Evolutionary conservation across 2,888 invertebrate species (phyloP).

Genomic region (Thera britannica): DNA sequence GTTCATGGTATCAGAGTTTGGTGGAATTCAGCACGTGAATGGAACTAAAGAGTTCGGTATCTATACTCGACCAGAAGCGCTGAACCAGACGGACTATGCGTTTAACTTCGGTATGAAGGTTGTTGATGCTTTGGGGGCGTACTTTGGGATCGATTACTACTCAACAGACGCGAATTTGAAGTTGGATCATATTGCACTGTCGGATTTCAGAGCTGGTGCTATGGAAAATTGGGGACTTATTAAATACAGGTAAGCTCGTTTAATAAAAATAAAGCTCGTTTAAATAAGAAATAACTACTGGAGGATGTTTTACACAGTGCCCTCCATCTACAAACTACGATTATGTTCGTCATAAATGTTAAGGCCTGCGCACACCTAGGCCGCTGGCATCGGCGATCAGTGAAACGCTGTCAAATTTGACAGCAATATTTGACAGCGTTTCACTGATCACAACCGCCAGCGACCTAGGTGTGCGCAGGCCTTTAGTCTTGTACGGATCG

Average conservation of each 20-base stretch:
- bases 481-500: too few species aligned
- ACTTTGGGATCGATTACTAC: constrained; percentile 84
- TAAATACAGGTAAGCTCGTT: constrained; percentile 87
- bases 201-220: constrained; percentile 93
- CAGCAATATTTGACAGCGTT: too few species aligned
- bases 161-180: constrained; percentile 86
- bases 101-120: constrained; percentile 84
- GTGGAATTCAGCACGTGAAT: constrained; percentile 56
- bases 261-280: too few species aligned
- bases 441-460: too few species aligned
- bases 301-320: too few species aligned
- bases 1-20: constrained; percentile 91
- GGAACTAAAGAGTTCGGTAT: constrained; percentile 81
- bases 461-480: too few species aligned
- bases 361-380: too few species aligned
- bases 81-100: constrained; percentile 87
- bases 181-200: constrained; percentile 93
- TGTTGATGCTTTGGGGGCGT: constrained; percentile 80
- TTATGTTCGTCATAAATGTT: too few species aligned
- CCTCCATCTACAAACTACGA: too few species aligned
- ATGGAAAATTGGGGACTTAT: constrained; percentile 97
- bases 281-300: too few species aligned
- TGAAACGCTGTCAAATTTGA: too few species aligned
- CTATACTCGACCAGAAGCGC: constrained; percentile 88
- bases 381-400: too few species aligned